phyloP scores from a whole-genome alignment of 2,797 vertebrate genomes.

The Sebastes steindachneri region DNA sequence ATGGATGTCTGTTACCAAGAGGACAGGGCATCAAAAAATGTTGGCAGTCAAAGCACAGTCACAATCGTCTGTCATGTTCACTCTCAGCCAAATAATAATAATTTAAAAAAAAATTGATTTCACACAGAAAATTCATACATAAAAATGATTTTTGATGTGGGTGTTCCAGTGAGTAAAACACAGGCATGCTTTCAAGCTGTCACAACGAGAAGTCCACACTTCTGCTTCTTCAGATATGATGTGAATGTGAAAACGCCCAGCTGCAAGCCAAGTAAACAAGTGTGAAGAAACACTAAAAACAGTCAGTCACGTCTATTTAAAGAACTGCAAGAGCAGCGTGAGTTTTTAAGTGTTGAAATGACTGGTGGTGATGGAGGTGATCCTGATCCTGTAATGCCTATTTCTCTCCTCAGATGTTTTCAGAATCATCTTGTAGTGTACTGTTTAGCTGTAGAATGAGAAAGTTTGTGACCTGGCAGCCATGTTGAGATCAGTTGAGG shows the following conservation, averaged over 20 bases:
- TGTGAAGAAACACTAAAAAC: background rate
- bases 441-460: too few species aligned
- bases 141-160: conserved; percentile 18
- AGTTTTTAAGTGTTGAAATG: background rate
- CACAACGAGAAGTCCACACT: conserved; percentile 1
- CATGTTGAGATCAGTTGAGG: too few species aligned
- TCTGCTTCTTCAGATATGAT: conserved; percentile 2
- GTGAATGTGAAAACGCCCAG: background rate
- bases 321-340: background rate
- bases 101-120: conserved; percentile 21
- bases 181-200: conserved; percentile 52
- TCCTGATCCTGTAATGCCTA: background rate
- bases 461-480: too few species aligned
- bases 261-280: background rate
- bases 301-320: background rate
- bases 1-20: background rate
- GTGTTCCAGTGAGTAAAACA: conserved; percentile 29
- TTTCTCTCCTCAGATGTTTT: too few species aligned
- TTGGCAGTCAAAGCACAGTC: conserved; percentile 1
- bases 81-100: conserved; percentile 15
- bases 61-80: conserved; percentile 28
- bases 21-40: background rate
- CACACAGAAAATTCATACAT: background rate
- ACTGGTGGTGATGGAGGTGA: background rate
- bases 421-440: too few species aligned